Conservation (phyloP, 2,113 vertebrate species). For the Hydrochoerus hydrochaeris region DNA sequence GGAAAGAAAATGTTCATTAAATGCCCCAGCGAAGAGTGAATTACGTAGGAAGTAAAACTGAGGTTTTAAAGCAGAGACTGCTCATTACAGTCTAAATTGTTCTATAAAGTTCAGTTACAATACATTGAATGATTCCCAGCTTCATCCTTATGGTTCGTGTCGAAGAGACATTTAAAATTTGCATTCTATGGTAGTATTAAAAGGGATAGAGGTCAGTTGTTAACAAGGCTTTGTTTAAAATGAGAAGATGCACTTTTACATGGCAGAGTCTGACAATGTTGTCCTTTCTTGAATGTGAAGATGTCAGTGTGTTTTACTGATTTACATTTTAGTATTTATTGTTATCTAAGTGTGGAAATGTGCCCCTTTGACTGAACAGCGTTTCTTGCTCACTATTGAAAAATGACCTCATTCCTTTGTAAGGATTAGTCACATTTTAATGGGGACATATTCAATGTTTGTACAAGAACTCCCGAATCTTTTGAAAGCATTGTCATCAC, state of each 20-base stretch:
- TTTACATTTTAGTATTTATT: constrained; percentile 68
- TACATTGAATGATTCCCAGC: background rate
- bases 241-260: background rate
- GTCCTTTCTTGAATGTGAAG: constrained; percentile 56
- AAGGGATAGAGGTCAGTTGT: constrained; percentile 27
- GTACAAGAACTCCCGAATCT: constrained; percentile 70
- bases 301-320: constrained; percentile 61
- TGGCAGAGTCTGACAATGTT: constrained; percentile 51
- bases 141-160: background rate
- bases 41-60: background rate
- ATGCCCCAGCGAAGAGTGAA: background rate
- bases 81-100: background rate
- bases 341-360: constrained; percentile 50
- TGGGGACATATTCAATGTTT: constrained; percentile 72
- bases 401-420: constrained; percentile 74
- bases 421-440: constrained; percentile 80
- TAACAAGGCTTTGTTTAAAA: constrained; percentile 32
- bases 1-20: background rate
- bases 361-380: constrained; percentile 60
- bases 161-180: constrained; percentile 46
- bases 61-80: background rate
- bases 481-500: constrained; percentile 72
- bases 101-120: constrained; percentile 57
- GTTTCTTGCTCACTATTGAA: constrained; percentile 66
- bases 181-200: background rate